Evolutionary conservation across 2,113 vertebrate genomes (phyloP).

Genomic region (Pteronura brasiliensis): DNA sequence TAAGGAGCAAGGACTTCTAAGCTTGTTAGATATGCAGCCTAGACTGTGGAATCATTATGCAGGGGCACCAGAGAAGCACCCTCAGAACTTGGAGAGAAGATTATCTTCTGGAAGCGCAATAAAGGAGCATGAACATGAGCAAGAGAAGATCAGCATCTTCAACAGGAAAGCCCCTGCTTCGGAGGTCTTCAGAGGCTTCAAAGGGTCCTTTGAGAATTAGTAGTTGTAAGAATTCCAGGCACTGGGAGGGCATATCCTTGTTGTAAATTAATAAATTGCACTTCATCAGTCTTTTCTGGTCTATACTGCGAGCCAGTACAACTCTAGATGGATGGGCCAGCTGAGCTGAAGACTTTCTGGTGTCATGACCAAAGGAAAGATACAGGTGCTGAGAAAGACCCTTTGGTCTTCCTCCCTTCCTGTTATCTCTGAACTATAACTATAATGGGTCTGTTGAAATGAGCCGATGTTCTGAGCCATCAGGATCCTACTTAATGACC

Average conservation of each 20-base stretch:
- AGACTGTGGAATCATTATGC: not conserved
- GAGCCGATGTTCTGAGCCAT: not conserved
- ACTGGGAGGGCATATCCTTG: not conserved
- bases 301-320: not conserved
- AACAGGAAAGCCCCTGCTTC: not conserved
- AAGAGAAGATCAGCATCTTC: conserved; percentile 24
- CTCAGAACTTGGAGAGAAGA: conserved; percentile 5
- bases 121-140: not conserved
- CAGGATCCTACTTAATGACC: not conserved
- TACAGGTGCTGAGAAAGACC: too few relatives aligned
- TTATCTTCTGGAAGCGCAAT: conserved; percentile 33
- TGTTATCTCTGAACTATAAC: not conserved
- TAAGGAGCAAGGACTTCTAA: not conserved
- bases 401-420: not conserved
- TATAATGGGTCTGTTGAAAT: not conserved
- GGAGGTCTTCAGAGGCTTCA: not conserved
- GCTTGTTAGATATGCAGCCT: not conserved
- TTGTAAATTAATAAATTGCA: not conserved
- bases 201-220: not conserved
- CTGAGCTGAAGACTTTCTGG: not conserved
- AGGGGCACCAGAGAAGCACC: not conserved
- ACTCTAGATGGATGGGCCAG: not conserved
- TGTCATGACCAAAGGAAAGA: not conserved
- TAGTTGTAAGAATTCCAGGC: not conserved
- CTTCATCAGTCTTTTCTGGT: not conserved